Base-by-base conservation (phyloP, 1,140 invertebrate genomes). In the Papilio helenus region DNA sequence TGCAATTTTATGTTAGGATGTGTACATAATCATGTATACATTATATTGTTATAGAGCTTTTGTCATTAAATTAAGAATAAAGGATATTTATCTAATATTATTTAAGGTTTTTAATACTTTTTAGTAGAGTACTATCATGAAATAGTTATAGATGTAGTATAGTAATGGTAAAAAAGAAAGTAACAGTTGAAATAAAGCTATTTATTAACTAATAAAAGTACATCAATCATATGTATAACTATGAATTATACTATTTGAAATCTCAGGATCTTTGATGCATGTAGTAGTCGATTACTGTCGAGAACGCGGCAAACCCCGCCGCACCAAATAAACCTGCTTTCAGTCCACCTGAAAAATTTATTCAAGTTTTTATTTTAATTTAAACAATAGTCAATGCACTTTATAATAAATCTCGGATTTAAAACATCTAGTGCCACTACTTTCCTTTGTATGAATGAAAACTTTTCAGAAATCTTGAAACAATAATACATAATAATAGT, bases 301-400 rank as follows among this genome's bases (percentile, higher is more conserved):
- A 99, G 94, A 99, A 99, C 74, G 97, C 97, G 80, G 99, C 99
- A 96, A 99, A 99, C 44, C 99, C 99, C 72, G 97, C 97, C 55
- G 98, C 98, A 72, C 99, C 99, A 84, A 99, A 93, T 65, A 99
- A 82, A 29, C 98, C 98, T 78, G 98, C 98, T 95, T 98, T 99
- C 26, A 99, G 93, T 82, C 99, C 99, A 94, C 98, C 99, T 98
- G 92, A 84, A 97, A 97, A 96, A 84, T 26, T 20, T 5, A 68
- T 14, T 3, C 4, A 18, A 14, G n/a, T 14, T 20, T 9, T 20
- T 5, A 55, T 20, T 20, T 55, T 7, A 20, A 55, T 18, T 20
- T 20, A 55, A 18, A 9, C 5, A 55, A 18, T 12, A 0, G 3
- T 16, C 14, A n/a, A n/a, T n/a, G n/a, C n/a, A n/a, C n/a, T 49